Evolutionary conservation across 2,888 invertebrate species (phyloP), one percentile per base, ranked within the genome.

Genomic region (Drosophila siamana): DNA sequence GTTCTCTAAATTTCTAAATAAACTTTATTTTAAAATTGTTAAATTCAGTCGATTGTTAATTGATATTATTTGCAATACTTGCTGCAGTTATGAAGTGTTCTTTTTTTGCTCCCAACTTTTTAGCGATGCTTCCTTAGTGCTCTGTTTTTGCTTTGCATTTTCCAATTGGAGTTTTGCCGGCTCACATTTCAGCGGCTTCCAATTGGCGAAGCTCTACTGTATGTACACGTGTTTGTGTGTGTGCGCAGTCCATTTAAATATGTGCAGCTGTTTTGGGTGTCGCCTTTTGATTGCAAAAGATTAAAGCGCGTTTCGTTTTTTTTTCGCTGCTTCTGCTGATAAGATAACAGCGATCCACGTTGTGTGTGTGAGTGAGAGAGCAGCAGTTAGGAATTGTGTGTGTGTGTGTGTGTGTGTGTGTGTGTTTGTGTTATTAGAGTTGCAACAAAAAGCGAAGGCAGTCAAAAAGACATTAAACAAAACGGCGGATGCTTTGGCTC

Each of bases 281-380:
- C 50, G 52, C 52, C 46, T 44, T 9, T 47, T 50, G 69, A 78
- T 84, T 75, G 81, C 81, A 62, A 83, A 78, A 64, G 82, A 80
- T 80, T 78, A 73, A 59, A 64, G 11, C 76, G 36, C 36, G 13
- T 38, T 38, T 15, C 36, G 13, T 38, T 38, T 15, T 38, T n/a
- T n/a, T 33, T 28, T 50, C 59, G 48, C 26, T 50, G 26, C 19
- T 15, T 4, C 22, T 8, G 22, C 60, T 68, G 80, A 80, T 80
- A 80, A 80, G 80, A 80, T 80, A 84, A 78, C 61, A 59, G 62
- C 40, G 15, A 33, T 33, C 11, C 13, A 13, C 36, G 15, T 19
- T 24, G 43, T 36, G 47, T 30, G 28, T 38, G 40, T 50, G 24
- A 47, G 38, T 55, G 7, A 28, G 28, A 8, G 9, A 28, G 28